Evolutionary conservation across 2,888 invertebrate genomes (phyloP), one percentile per base, ranked within the genome.

Genomic region (Lysandra bellargus): DNA sequence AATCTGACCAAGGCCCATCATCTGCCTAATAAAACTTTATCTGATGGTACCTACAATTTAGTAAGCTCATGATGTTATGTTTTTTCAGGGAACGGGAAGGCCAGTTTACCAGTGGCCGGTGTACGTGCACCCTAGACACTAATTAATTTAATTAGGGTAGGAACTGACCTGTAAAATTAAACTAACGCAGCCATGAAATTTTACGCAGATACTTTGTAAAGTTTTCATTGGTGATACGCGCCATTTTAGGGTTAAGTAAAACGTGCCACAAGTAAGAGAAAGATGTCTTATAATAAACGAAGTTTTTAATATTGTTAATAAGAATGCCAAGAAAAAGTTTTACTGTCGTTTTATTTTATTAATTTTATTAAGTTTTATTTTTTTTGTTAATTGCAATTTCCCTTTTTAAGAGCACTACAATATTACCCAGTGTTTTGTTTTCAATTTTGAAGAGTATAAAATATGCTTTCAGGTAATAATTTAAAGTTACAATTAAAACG

Each of bases 31-130:
- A 12, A 53, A 17, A 57, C 1, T 17, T 4, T 49, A 49, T 57
- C 14, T 14, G 17, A 57, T 17, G 4, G 4, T 17, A 57, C 57
- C 3, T 57, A 57, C 57, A 57, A 57, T 57, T 57, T 57, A 1
- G 0, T 57, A 17, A 17, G 37, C 33, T 69, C 4, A 69, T 33
- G 7, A 23, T 79, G 73, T 80, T 79, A 73, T 82, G 30, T 60
- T 82, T 83, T 83, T 88, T 6, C 86, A 94, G 94, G 88, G 85
- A 80, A 85, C 87, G 81, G 87, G 85, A 82, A 85, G 85, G 82
- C 90, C 89, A 69, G 85, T 86, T 30, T 93, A 93, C 84, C 89
- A 92, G 82, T 93, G 92, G 89, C 93, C 94, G 81, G 87, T 85
- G 81, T 92, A 90, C 86, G 89, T 92, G 57, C 87, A 88, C 79